A percentile compares a stretch with the other conserved stretches of the same genome.
These are phyloP conservation scores for Rallus limicola DNA, from an alignment of 2,113 vertebrate genomes.

Conservation along the genomic window DNA sequence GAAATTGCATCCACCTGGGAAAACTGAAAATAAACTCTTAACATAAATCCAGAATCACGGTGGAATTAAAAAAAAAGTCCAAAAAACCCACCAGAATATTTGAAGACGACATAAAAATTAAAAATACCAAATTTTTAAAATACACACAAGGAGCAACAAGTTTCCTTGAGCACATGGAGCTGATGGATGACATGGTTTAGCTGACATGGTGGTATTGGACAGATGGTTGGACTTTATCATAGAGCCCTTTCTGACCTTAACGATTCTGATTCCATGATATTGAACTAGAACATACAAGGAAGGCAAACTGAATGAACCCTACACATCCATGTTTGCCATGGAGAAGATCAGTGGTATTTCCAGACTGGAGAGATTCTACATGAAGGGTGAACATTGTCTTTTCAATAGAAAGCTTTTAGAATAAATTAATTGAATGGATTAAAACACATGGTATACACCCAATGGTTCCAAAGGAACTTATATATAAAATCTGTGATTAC, in stretches of 20 bases:
- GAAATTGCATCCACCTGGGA: background rate
- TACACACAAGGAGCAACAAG: background rate
- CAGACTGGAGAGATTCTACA: background rate
- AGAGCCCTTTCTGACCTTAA: too few species aligned
- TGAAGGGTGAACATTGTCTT: background rate
- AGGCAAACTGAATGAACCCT: background rate
- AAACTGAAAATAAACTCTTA: background rate
- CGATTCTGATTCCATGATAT: background rate
- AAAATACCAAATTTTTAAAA: background rate
- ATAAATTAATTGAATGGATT: background rate
- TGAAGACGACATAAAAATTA: background rate
- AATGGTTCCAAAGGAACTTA: background rate
- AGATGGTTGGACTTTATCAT: too few species aligned
- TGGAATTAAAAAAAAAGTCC: background rate
- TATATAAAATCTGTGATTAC: background rate
- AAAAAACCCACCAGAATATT: background rate
- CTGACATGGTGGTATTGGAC: too few species aligned
- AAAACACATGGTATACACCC: background rate
- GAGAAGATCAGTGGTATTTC: background rate
- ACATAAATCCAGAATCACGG: background rate
- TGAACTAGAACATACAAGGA: background rate
- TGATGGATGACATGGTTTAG: background rate
- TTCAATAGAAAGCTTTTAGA: background rate
- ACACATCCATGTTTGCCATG: background rate
- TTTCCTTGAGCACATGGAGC: background rate